These are phyloP conservation scores for Syngnathus acus DNA, from an alignment of 2,797 vertebrate genomes.

Conservation along the genomic window DNA sequence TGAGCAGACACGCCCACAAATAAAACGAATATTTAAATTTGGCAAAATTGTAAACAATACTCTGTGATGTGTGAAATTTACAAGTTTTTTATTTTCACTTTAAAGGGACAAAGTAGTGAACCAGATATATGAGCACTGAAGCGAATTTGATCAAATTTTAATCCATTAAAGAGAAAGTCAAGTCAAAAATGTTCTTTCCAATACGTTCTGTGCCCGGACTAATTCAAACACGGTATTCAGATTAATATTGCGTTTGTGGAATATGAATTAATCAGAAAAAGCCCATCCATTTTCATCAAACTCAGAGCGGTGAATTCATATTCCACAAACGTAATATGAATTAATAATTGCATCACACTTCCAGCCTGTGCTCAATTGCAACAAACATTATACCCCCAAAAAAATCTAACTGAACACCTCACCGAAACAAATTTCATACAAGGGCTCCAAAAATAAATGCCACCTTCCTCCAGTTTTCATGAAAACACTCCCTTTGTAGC, in stretches of 20 bases:
- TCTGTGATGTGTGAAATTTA: neutral
- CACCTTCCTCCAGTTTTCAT: slow-evolving; percentile 8
- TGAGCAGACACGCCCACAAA: neutral
- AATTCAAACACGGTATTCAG: too few species aligned
- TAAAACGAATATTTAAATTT: too few species aligned
- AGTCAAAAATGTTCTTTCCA: neutral
- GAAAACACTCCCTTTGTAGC: slow-evolving; percentile 41
- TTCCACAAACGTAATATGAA: slow-evolving; percentile 3
- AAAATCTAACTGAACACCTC: too few species aligned
- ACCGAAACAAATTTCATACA: neutral
- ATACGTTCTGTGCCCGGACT: too few species aligned
- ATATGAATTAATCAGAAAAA: too few species aligned
- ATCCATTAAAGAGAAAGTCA: neutral
- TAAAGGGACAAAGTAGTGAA: neutral
- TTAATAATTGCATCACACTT: slow-evolving; percentile 6
- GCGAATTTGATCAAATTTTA: neutral
- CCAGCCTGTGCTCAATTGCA: slow-evolving; percentile 66
- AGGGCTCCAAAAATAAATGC: neutral
- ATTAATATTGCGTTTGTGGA: too few species aligned
- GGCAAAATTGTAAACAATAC: neutral
- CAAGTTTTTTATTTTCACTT: neutral
- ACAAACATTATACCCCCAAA: slow-evolving; percentile 59
- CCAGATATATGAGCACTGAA: neutral
- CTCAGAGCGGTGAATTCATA: too few species aligned
- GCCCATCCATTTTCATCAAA: too few species aligned